These are phyloP conservation scores for Parascotia fuliginaria DNA, from an alignment of 2,888 invertebrate genomes.

Conservation along the genomic window DNA sequence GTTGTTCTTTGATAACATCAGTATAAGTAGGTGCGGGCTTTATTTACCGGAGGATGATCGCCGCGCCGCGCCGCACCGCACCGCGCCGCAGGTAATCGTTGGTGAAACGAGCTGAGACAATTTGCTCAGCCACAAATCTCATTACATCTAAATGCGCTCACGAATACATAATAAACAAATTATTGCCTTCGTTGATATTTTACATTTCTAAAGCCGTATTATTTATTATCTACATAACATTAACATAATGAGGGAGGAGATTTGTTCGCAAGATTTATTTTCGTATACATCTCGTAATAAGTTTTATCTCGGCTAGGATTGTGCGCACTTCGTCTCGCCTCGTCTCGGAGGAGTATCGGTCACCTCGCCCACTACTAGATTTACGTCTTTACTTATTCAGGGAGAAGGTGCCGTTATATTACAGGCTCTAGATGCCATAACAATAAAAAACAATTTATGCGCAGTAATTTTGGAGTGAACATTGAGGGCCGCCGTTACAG, in stretches of 20 bases:
- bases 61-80: background rate
- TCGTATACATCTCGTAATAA: background rate
- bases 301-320: background rate
- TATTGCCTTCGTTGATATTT: background rate
- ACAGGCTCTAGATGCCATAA: background rate
- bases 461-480: slow-evolving; percentile 8
- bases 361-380: slow-evolving; percentile 12
- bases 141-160: background rate
- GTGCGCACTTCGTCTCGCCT: too few species aligned
- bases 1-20: background rate
- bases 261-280: background rate
- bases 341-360: too few species aligned
- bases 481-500: background rate
- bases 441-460: slow-evolving; percentile 17
- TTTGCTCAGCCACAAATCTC: background rate
- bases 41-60: background rate
- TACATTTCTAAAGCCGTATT: background rate
- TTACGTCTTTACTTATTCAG: slow-evolving; percentile 30
- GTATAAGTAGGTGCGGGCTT: background rate
- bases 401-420: slow-evolving; percentile 10
- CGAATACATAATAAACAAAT: slow-evolving; percentile 3
- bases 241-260: background rate
- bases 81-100: background rate
- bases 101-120: background rate
- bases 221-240: slow-evolving; percentile 5